These are phyloP conservation scores for Drosophila ficusphila DNA, from an alignment of 1,140 invertebrate species.

Conservation along the genomic window DNA sequence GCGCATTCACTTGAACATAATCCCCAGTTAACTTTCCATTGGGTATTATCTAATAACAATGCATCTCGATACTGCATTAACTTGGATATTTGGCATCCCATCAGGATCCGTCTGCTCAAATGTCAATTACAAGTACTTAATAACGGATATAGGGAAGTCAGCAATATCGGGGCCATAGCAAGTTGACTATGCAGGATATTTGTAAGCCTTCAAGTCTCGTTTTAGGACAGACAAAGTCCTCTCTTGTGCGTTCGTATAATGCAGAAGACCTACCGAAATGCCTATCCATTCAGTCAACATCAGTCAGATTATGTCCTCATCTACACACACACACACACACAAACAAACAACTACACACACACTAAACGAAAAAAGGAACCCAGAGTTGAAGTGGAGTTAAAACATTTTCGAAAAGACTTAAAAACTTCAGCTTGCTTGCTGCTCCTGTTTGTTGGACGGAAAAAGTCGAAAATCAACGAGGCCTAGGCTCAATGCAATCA, in stretches of 20 bases:
- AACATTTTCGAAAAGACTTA: constrained; percentile 68
- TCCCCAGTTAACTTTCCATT: neutral
- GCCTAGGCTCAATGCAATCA: constrained; percentile 65
- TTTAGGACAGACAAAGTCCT: constrained; percentile 7
- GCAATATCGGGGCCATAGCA: neutral
- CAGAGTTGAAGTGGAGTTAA: constrained; percentile 18
- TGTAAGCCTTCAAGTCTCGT: constrained; percentile 4
- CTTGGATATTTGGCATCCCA: neutral
- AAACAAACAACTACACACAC: constrained; percentile 10
- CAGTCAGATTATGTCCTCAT: constrained; percentile 56
- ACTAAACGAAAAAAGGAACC: neutral
- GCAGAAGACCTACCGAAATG: constrained; percentile 53
- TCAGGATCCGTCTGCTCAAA: neutral
- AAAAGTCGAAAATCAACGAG: constrained; percentile 61
- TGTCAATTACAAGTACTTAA: constrained; percentile 10
- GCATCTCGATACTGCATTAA: neutral
- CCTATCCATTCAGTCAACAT: constrained; percentile 62
- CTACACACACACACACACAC: constrained; percentile 16
- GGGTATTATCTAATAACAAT: neutral
- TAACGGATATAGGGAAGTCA: neutral
- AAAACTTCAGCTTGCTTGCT: constrained; percentile 44
- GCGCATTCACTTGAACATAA: neutral
- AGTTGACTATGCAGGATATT: constrained; percentile 7
- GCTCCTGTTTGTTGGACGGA: constrained; percentile 11
- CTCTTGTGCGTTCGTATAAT: constrained; percentile 15